Percentiles rank a stretch among this genome's conserved stretches.
phyloP scores from a whole-genome alignment of 2,113 vertebrate genomes.

The Semnornis frantzii region DNA sequence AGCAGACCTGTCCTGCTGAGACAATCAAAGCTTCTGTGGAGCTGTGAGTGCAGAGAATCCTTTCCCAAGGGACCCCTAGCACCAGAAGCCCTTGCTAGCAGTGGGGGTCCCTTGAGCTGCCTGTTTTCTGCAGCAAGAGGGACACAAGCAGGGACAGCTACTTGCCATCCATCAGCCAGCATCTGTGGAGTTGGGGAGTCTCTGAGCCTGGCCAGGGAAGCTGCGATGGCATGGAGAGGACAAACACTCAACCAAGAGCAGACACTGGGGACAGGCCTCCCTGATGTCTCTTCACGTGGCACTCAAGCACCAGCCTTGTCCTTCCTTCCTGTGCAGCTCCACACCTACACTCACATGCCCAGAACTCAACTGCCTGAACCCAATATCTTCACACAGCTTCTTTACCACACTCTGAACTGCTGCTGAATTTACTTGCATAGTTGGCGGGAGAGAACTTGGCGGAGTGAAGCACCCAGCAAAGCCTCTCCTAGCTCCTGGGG shows the following conservation, averaged over 20 bases:
- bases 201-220: neutral
- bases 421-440: accelerated
- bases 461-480: neutral
- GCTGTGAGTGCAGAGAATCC: neutral
- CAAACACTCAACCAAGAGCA: neutral
- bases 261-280: neutral
- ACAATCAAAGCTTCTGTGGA: neutral
- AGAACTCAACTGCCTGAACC: neutral
- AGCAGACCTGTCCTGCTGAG: neutral
- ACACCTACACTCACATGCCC: neutral
- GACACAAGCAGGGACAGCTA: accelerated
- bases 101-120: neutral
- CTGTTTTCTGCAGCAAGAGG: neutral
- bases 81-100: neutral
- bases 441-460: neutral
- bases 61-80: neutral
- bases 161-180: neutral
- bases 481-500: neutral
- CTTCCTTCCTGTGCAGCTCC: slow-evolving; percentile 41
- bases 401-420: neutral
- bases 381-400: neutral
- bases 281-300: accelerated
- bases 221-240: accelerated
- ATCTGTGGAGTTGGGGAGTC: accelerated
- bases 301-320: neutral